Percentiles rank a stretch among this genome's conserved stretches.
Conservation (phyloP, 2,113 vertebrate species). For the Grammomys dolichurus region DNA sequence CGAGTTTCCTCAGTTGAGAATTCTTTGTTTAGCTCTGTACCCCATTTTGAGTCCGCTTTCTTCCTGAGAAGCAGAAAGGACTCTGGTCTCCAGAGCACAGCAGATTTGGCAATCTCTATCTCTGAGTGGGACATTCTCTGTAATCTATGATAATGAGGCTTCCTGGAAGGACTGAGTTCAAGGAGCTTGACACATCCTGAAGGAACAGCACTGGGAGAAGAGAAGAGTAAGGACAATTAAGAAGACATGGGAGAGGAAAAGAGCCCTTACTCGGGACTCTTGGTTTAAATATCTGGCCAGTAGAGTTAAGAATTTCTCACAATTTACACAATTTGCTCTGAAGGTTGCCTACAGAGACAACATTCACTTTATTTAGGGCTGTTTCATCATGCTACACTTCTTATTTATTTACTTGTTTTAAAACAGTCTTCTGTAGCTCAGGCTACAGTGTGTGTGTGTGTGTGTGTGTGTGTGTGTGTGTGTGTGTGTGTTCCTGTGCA, state of each 20-base stretch:
- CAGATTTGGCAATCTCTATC: background rate
- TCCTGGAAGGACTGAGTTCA: constrained; percentile 7
- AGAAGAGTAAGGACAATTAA: background rate
- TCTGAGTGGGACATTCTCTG: background rate
- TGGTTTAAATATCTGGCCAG: background rate
- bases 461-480: too few relatives aligned
- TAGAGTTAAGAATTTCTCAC: background rate
- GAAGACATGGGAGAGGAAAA: background rate
- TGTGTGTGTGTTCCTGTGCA: too few relatives aligned
- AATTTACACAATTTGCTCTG: background rate
- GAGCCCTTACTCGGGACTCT: background rate
- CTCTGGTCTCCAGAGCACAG: background rate
- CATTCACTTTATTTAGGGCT: background rate
- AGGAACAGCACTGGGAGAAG: background rate
- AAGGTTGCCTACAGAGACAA: background rate
- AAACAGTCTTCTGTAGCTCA: background rate
- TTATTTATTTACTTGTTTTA: background rate
- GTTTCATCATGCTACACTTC: background rate
- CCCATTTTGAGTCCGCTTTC: background rate
- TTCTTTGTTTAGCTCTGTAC: too few relatives aligned
- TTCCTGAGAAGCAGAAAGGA: background rate
- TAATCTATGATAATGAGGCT: background rate
- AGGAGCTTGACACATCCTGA: background rate
- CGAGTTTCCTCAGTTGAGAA: too few relatives aligned
- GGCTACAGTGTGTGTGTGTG: background rate